Conservation (phyloP, 2,113 vertebrate species). For the Lagopus muta region DNA sequence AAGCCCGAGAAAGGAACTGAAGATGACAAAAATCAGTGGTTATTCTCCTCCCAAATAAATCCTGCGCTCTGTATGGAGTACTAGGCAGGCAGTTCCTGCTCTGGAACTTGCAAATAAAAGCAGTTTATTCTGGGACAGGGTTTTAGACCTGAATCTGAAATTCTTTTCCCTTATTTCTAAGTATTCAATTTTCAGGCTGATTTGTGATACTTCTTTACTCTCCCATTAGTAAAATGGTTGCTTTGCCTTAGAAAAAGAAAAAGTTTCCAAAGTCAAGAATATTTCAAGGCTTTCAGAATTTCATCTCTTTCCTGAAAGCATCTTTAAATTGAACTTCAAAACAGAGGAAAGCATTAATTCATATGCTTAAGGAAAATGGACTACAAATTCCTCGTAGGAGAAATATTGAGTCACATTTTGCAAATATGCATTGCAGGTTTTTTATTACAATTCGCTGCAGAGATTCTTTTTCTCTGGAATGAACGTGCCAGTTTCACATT, state of each 20-base stretch:
- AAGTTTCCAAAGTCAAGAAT: background rate
- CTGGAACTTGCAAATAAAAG: slow-evolving; percentile 19
- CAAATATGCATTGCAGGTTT: background rate
- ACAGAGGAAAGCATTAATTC: background rate
- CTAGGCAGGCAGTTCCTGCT: background rate
- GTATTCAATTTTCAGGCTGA: background rate
- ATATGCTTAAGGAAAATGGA: background rate
- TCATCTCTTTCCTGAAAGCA: background rate
- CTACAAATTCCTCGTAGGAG: background rate
- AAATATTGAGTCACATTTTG: slow-evolving; percentile 3
- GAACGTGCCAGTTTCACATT: background rate
- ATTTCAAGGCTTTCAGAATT: background rate
- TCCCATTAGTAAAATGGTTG: background rate
- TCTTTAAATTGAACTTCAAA: background rate
- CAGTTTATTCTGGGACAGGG: slow-evolving; percentile 49
- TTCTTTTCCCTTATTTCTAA: slow-evolving; percentile 12
- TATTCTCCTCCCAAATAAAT: background rate
- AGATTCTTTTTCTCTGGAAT: background rate
- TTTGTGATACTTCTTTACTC: background rate
- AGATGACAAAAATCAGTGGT: background rate
- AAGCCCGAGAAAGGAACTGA: background rate
- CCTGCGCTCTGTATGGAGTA: background rate
- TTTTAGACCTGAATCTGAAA: slow-evolving; percentile 17
- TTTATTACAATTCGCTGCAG: background rate
- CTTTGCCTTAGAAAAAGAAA: background rate